Percentiles rank a stretch among this genome's conserved stretches.
Evolutionary conservation across 2,888 invertebrate species (phyloP).

Genomic region (Agriopis leucophaearia): DNA sequence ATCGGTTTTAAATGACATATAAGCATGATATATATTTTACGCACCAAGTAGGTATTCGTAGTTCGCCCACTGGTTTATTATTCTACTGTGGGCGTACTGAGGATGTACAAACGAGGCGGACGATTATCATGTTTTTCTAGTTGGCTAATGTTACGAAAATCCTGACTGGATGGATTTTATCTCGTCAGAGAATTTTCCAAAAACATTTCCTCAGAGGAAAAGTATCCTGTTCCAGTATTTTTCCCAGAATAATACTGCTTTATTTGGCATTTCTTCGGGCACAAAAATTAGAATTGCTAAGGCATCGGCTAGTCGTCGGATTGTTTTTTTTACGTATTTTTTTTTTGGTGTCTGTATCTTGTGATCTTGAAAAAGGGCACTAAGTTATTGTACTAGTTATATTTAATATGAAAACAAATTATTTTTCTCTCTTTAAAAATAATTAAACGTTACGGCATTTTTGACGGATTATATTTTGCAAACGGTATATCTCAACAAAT

Average conservation of each 20-base stretch:
- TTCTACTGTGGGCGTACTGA: slow-evolving; percentile 1
- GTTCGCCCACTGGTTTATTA: not conserved
- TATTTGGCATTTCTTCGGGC: not conserved
- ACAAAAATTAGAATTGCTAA: not conserved
- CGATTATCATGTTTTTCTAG: slow-evolving; percentile 20
- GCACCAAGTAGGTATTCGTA: not conserved
- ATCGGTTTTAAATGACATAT: too few relatives aligned
- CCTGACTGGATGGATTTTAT: slow-evolving; percentile 12
- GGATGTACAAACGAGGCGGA: slow-evolving; percentile 4
- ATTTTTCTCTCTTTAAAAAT: too few relatives aligned
- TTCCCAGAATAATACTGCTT: not conserved
- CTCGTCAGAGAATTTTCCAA: not conserved
- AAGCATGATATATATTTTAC: too few relatives aligned
- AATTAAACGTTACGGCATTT: too few relatives aligned
- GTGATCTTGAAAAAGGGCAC: too few relatives aligned
- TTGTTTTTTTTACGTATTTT: too few relatives aligned
- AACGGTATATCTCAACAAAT: too few relatives aligned
- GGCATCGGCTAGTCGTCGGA: too few relatives aligned
- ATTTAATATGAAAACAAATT: too few relatives aligned
- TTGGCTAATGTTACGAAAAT: slow-evolving; percentile 12
- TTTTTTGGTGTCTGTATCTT: too few relatives aligned
- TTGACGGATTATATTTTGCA: too few relatives aligned
- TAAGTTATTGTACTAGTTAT: too few relatives aligned
- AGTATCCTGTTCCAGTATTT: not conserved
- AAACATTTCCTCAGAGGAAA: slow-evolving; percentile 1